phyloP scores from a whole-genome alignment of 64 coral and sea anemone genomes.

The Montipora sp. region DNA sequence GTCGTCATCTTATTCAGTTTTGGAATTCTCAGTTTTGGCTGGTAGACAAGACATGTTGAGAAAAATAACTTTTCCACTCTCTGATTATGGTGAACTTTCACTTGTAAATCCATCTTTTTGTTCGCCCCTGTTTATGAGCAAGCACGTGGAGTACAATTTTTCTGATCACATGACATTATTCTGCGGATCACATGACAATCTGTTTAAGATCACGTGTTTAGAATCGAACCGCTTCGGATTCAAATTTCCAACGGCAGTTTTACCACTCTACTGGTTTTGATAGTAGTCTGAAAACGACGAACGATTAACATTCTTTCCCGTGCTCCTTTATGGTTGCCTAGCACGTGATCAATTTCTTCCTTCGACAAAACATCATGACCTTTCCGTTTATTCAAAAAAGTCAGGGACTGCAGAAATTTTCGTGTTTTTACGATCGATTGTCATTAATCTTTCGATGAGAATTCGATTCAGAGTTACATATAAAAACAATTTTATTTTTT shows the following conservation, averaged over 20 bases:
- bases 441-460: too few species aligned
- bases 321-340: too few species aligned
- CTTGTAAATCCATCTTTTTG: not conserved
- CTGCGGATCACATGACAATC: not conserved
- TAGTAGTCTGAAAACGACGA: not conserved
- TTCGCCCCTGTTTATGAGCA: not conserved
- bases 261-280: conserved; percentile 26
- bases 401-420: too few species aligned
- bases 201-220: not conserved
- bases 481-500: too few species aligned
- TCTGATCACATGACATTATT: not conserved
- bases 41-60: conserved; percentile 9
- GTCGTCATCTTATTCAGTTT: not conserved
- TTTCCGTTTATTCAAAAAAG: too few species aligned
- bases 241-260: conserved; percentile 14
- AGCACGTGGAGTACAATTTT: not conserved
- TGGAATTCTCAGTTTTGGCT: not conserved
- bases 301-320: too few species aligned
- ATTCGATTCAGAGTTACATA: too few species aligned
- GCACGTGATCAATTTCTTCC: too few species aligned
- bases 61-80: conserved; percentile 15
- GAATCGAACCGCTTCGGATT: conserved; percentile 11
- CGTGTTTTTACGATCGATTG: too few species aligned
- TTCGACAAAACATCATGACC: too few species aligned
- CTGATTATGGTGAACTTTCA: conserved; percentile 2